Base-by-base conservation (phyloP, 1,140 invertebrate genomes). In the Eumeta japonica region DNA sequence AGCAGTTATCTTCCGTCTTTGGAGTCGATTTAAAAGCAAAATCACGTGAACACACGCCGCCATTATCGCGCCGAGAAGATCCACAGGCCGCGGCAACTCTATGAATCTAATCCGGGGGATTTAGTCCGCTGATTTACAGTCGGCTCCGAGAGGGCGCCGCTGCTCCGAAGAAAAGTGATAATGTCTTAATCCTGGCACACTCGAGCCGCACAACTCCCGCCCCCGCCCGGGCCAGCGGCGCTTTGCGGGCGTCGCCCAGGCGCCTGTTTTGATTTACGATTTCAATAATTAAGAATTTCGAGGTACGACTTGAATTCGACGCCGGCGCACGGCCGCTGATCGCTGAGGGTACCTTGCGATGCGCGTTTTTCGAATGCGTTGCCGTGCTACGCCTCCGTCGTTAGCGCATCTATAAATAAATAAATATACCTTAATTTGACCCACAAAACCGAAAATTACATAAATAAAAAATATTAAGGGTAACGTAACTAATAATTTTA, bases 181-280 rank as follows among this genome's bases (percentile, higher is more conserved):
- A 76, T 75, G 71, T 76, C 74, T 75, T 76, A 76, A 76, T 76
- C 72, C 68, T 60, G 66, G 60, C 63, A 68, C 65, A 70, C 63
- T 71, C 49, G 64, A 68, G 48, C 45, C 52, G 50, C 52, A 30
- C 40, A 39, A 37, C 35, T 39, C 35, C 28, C 34, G 46, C 56
- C 56, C 58, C 60, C 53, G n/a, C n/a, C n/a, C n/a, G n/a, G n/a
- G n/a, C n/a, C n/a, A n/a, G n/a, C 54, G 32, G 47, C 60, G 67
- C 71, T 73, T 73, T 71, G 71, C 67, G 70, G 67, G 63, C 57
- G 59, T 56, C 58, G 62, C 65, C 50, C 66, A 70, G 68, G 68
- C 62, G 68, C 61, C 67, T 63, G 56, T 68, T 73, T 65, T 72
- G 66, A 73, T 73, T 75, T 71, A 71, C 59, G 71, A 67, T 74